Evolutionary conservation across 2,797 vertebrate genomes (phyloP).

Genomic region (Sphenopsis melanotis): DNA sequence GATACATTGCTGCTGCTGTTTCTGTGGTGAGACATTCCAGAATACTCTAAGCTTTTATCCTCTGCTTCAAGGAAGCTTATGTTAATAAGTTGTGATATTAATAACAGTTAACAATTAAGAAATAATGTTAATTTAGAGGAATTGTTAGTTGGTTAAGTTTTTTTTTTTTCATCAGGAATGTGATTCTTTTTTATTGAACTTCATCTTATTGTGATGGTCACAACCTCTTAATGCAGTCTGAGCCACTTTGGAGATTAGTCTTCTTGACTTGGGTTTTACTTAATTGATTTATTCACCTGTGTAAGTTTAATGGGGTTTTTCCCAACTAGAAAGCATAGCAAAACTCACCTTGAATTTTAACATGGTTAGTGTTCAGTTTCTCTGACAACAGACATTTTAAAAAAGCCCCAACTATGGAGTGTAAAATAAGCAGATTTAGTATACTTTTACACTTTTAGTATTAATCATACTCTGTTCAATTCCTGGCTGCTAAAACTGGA

Average conservation of each 20-base stretch:
- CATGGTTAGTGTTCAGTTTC: neutral
- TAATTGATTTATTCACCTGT: neutral
- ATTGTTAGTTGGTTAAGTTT: rapidly evolving
- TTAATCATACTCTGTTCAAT: rapidly evolving
- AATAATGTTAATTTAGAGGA: neutral
- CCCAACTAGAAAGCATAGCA: neutral
- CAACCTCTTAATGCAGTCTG: neutral
- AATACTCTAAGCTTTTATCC: neutral
- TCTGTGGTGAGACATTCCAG: neutral
- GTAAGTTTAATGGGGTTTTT: neutral
- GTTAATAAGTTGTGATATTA: neutral
- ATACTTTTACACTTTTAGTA: neutral
- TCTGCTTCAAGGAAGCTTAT: neutral
- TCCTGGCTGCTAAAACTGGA: neutral
- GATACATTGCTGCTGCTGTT: neutral
- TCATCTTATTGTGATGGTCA: neutral
- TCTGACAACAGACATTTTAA: neutral
- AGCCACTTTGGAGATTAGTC: neutral
- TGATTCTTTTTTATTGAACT: neutral
- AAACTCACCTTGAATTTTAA: neutral
- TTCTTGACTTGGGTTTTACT: neutral
- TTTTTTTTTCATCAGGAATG: neutral
- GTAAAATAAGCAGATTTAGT: neutral
- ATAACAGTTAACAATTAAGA: neutral
- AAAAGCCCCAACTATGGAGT: rapidly evolving